Percentiles rank a stretch among this genome's conserved stretches.
phyloP scores from a whole-genome alignment of 2,888 invertebrate genomes.

The Alcis repandata region DNA sequence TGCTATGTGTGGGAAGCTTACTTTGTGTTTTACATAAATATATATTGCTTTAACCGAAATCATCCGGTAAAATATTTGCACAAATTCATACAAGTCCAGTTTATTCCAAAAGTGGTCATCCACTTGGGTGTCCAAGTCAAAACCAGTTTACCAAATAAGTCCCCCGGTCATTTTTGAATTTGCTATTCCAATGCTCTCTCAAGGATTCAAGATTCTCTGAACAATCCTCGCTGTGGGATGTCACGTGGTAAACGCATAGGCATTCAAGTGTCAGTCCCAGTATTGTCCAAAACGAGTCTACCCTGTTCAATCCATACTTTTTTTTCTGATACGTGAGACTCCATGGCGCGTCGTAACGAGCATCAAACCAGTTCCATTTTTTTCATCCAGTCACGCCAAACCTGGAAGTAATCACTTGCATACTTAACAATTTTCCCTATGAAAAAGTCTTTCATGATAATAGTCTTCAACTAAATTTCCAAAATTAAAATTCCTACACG shows the following conservation, averaged over 20 bases:
- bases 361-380: conserved; percentile 80
- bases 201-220: conserved; percentile 28
- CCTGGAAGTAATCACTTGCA: conserved; percentile 67
- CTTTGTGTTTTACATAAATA: conserved; percentile 26
- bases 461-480: conserved; percentile 32
- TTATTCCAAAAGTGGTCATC: conserved; percentile 24
- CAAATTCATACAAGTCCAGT: conserved; percentile 8
- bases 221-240: conserved; percentile 50
- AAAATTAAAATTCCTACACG: conserved; percentile 45
- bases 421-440: conserved; percentile 65
- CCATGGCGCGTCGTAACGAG: conserved; percentile 80
- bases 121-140: conserved; percentile 17
- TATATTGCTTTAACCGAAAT: conserved; percentile 7
- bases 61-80: conserved; percentile 25
- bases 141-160: conserved; percentile 30
- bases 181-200: conserved; percentile 20
- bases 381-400: conserved; percentile 77
- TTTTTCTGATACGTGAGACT: conserved; percentile 81
- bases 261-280: conserved; percentile 77
- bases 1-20: conserved; percentile 42
- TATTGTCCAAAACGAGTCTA: conserved; percentile 80
- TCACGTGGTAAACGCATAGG: conserved; percentile 73
- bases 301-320: conserved; percentile 71
- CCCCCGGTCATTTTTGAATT: conserved; percentile 16
- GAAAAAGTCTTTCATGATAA: conserved; percentile 37